Conservation (phyloP, 2,888 invertebrate species). For the Kuschelorhynchus macadamiae region DNA sequence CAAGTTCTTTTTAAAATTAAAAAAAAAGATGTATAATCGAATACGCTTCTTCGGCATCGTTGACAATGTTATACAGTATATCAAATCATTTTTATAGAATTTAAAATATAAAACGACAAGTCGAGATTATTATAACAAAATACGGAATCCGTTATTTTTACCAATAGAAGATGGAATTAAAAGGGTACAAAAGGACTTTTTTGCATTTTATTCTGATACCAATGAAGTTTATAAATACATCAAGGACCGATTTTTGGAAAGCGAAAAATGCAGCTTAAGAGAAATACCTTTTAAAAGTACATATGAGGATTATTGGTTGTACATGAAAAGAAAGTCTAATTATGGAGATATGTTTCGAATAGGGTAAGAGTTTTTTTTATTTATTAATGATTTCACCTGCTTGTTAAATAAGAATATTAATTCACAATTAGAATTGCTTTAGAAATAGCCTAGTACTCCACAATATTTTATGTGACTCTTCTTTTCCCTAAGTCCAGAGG, state of each 20-base stretch:
- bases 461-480: too few relatives aligned
- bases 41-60: too few relatives aligned
- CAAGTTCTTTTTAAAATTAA: too few relatives aligned
- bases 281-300: conserved; percentile 74
- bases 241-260: conserved; percentile 77
- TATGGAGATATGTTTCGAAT: conserved; percentile 72
- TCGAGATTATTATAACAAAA: conserved; percentile 63
- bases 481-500: too few relatives aligned
- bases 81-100: conserved; percentile 32
- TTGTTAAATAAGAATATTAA: too few relatives aligned
- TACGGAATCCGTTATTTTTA: conserved; percentile 73
- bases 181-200: conserved; percentile 74
- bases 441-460: too few relatives aligned
- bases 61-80: too few relatives aligned
- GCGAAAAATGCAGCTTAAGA: conserved; percentile 79
- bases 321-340: conserved; percentile 71
- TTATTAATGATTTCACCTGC: too few relatives aligned
- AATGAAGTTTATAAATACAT: conserved; percentile 78
- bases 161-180: conserved; percentile 74
- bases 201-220: conserved; percentile 79
- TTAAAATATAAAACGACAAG: conserved; percentile 18
- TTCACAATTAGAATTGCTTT: too few relatives aligned
- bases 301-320: conserved; percentile 71
- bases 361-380: too few relatives aligned
- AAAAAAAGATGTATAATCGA: too few relatives aligned